Conservation (phyloP, 2,797 vertebrate species). For the Coregonus sp. region DNA sequence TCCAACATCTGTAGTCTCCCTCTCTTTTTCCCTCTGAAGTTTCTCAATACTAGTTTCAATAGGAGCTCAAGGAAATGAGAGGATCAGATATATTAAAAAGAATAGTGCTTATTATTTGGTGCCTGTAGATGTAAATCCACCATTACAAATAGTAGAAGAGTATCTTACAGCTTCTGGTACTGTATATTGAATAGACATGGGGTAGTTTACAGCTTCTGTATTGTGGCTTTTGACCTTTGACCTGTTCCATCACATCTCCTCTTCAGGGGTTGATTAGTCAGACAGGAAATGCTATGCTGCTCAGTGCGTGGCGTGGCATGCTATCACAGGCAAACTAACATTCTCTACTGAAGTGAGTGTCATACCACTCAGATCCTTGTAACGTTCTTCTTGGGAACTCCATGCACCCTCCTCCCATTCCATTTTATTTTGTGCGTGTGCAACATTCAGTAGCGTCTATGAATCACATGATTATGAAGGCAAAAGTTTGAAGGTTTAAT, state of each 20-base stretch:
- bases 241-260: conserved; percentile 37
- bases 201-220: background rate
- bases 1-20: background rate
- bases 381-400: conserved; percentile 40
- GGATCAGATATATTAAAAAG: background rate
- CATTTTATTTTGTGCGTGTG: too few relatives aligned
- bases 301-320: conserved; percentile 22
- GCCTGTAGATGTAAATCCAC: background rate
- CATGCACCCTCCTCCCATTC: conserved; percentile 1
- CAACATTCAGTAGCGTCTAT: too few relatives aligned
- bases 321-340: conserved; percentile 49
- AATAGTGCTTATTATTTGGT: background rate
- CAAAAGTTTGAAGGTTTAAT: too few relatives aligned
- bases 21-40: conserved; percentile 11
- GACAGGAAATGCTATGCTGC: conserved; percentile 51
- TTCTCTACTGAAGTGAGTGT: conserved; percentile 36
- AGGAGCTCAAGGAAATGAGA: background rate
- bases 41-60: background rate
- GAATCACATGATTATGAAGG: too few relatives aligned
- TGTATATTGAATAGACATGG: background rate
- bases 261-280: conserved; percentile 25
- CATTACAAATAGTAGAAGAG: background rate
- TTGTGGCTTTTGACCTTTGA: conserved; percentile 30
- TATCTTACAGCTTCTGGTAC: background rate
- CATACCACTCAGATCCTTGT: conserved; percentile 17